A percentile compares a stretch with the other conserved stretches of the same genome.
phyloP scores from a whole-genome alignment of 2,113 vertebrate species.

The Passer domesticus region DNA sequence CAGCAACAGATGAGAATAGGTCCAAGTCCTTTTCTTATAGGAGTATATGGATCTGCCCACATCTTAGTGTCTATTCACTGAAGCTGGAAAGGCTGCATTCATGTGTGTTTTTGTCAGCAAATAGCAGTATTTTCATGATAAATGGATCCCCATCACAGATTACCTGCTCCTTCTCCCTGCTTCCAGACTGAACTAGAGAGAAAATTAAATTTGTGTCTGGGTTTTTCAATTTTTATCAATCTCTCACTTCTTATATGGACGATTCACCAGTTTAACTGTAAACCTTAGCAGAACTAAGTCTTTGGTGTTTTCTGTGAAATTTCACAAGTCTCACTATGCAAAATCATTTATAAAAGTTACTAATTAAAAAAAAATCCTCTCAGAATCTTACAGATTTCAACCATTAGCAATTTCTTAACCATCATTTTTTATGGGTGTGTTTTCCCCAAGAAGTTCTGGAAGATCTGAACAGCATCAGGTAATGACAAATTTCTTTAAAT shows the following conservation, averaged over 20 bases:
- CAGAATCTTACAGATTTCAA: background rate
- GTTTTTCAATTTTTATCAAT: background rate
- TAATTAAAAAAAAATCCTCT: background rate
- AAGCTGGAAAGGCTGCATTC: background rate
- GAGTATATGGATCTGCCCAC: background rate
- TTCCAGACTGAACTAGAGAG: background rate
- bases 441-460: background rate
- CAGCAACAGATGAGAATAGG: background rate
- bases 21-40: background rate
- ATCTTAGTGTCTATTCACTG: background rate
- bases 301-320: background rate
- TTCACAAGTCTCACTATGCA: background rate
- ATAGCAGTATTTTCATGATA: background rate
- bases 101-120: background rate
- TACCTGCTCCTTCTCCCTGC: fast-evolving
- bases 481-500: background rate
- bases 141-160: background rate
- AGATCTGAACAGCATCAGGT: background rate
- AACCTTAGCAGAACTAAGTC: background rate
- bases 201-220: background rate
- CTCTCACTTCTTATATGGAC: background rate
- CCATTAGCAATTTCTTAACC: background rate
- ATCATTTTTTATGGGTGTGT: background rate
- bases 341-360: background rate
- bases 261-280: background rate